Percentiles rank a stretch among this genome's conserved stretches.
Evolutionary conservation across 2,113 vertebrate genomes (phyloP).

Genomic region (Eublepharis macularius): DNA sequence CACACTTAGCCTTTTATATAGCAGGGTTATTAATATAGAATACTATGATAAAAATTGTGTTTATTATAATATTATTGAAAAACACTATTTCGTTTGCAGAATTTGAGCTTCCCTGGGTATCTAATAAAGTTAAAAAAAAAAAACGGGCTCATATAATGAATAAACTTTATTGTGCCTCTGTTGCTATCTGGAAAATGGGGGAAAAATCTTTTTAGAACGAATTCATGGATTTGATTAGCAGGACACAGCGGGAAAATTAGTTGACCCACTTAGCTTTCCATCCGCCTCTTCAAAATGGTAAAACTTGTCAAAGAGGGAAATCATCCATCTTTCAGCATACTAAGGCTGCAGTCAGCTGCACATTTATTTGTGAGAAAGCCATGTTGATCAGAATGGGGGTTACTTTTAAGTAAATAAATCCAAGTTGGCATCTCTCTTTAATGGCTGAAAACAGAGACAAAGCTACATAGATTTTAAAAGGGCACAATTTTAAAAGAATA

Average conservation of each 20-base stretch:
- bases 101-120: no score
- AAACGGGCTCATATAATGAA: background rate
- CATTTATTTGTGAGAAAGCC: no score
- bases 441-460: constrained; percentile 42
- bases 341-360: background rate
- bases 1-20: no score
- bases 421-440: constrained; percentile 26
- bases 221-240: background rate
- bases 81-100: background rate
- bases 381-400: no score
- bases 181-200: background rate
- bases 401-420: no score
- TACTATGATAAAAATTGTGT: no score
- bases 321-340: background rate
- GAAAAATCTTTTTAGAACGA: background rate
- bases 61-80: no score
- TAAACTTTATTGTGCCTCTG: no score
- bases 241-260: background rate
- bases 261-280: constrained; percentile 36
- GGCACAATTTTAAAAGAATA: constrained; percentile 10
- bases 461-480: constrained; percentile 48
- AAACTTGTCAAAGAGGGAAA: constrained; percentile 29
- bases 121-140: no score
- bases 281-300: constrained; percentile 13
- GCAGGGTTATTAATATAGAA: no score